Evolutionary conservation across 1,140 invertebrate species (phyloP).

Genomic region (Patella vulgata): DNA sequence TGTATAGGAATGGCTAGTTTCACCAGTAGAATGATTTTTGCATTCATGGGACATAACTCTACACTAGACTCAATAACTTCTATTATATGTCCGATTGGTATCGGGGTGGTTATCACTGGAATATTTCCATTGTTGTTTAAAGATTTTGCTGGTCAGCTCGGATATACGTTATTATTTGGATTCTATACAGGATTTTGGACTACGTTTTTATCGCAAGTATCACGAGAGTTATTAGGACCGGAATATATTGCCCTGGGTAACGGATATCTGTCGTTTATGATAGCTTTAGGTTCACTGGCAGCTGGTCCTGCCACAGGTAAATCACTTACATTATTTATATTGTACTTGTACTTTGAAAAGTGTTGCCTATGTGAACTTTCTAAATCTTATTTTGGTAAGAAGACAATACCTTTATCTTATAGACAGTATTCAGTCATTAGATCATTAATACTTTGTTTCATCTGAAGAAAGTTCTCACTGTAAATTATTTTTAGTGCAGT

Average conservation of each 20-base stretch:
- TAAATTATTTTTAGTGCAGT: no score
- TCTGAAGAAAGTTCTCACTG: no score
- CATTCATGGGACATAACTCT: constrained; percentile 60
- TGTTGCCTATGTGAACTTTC: no score
- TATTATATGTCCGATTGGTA: constrained; percentile 50
- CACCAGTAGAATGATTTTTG: constrained; percentile 53
- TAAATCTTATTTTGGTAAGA: neutral
- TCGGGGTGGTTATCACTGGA: constrained; percentile 57
- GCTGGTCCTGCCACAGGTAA: constrained; percentile 59
- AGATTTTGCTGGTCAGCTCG: constrained; percentile 57
- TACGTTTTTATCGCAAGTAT: constrained; percentile 57
- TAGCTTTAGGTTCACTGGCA: constrained; percentile 53
- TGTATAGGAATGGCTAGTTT: constrained; percentile 58
- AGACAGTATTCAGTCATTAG: no score
- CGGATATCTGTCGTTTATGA: constrained; percentile 58
- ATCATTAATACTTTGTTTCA: no score
- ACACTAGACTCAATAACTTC: constrained; percentile 54
- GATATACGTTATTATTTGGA: constrained; percentile 60
- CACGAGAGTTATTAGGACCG: constrained; percentile 56
- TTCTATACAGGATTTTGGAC: constrained; percentile 64
- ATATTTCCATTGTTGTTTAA: constrained; percentile 58
- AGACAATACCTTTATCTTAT: neutral
- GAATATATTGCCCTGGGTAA: constrained; percentile 61
- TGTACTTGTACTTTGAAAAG: no score
- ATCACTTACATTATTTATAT: no score